Base-by-base conservation (phyloP, 1,140 invertebrate genomes). In the Brachionus rubens region DNA sequence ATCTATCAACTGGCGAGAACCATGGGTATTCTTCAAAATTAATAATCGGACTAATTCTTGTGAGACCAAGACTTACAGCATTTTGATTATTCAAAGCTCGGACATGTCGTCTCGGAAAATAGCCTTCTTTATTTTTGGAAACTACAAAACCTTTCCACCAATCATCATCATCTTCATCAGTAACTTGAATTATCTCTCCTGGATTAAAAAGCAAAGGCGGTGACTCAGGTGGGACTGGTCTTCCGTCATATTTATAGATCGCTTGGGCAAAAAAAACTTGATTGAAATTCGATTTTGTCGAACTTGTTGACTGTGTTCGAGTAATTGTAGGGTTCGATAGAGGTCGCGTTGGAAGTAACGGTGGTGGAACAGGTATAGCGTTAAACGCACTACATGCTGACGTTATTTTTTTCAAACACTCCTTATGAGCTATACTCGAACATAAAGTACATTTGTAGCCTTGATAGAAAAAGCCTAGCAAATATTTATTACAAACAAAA, bases 161-260 rank as follows among this genome's bases (percentile, higher is more conserved):
- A 33, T 72, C 68, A 40, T 72, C 68, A n/a, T 72, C 68, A 24
- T 72, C 68, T 24, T 72, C 68, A 72, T 72, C 68, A 21, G 46
- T 72, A 6, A 72, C 68, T 50, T 72, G 68, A 30, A 72, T 72
- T 16, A 48, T 12, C 10, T 72, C 68, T 19, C 46, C 68, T 54
- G 33, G 50, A 28, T 72, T 40, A 14, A 72, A 72, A 4, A 28
- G 19, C 9, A 72, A 16, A n/a, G 46, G 46, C 3, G 26, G 14
- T 26, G 10, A 47, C 41, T 72, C 68, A 0, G 68, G 68, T 12
- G 68, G 68, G 12, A 33, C 30, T 36, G 68, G 68, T 33, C 68
- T 30, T 10, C 68, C 68, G 24, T 72, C 68, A 54, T 72, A 72
- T 28, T 41, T 48, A 28, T 72, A 72, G 10, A 72, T 72, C 0